A percentile compares a stretch with the other conserved stretches of the same genome.
These are phyloP conservation scores for Nomada hirtipes DNA, from an alignment of 2,888 invertebrate species.

Conservation along the genomic window DNA sequence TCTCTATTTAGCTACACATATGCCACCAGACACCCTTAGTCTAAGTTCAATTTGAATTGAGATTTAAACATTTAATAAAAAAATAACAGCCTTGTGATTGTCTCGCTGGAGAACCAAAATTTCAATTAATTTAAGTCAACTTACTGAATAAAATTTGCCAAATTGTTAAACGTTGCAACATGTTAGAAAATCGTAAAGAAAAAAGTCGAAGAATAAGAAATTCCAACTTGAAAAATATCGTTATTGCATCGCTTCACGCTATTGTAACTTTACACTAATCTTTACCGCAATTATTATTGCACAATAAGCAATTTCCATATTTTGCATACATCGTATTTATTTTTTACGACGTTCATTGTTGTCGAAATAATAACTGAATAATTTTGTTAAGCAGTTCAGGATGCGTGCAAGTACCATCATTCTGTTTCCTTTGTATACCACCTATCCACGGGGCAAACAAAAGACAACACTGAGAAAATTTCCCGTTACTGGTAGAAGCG, in stretches of 20 bases:
- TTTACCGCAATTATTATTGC: slow-evolving; percentile 2
- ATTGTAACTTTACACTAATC: neutral
- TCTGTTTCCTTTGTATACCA: slow-evolving; percentile 1
- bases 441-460: slow-evolving; percentile 25
- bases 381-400: slow-evolving; percentile 4
- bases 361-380: slow-evolving; percentile 1
- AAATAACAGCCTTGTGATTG: too few relatives aligned
- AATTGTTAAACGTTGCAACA: too few relatives aligned
- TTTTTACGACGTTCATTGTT: too few relatives aligned
- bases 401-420: neutral
- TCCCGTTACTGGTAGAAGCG: slow-evolving; percentile 35
- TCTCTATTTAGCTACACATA: neutral
- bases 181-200: too few relatives aligned
- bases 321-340: neutral
- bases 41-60: too few relatives aligned
- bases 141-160: too few relatives aligned
- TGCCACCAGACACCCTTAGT: neutral
- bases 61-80: too few relatives aligned
- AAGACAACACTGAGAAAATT: slow-evolving; percentile 35
- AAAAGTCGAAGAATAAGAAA: too few relatives aligned
- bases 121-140: too few relatives aligned
- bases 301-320: neutral
- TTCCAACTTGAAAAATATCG: too few relatives aligned
- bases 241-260: too few relatives aligned
- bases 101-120: too few relatives aligned